phyloP scores from a whole-genome alignment of 2,113 vertebrate genomes.

The Solea solea region DNA sequence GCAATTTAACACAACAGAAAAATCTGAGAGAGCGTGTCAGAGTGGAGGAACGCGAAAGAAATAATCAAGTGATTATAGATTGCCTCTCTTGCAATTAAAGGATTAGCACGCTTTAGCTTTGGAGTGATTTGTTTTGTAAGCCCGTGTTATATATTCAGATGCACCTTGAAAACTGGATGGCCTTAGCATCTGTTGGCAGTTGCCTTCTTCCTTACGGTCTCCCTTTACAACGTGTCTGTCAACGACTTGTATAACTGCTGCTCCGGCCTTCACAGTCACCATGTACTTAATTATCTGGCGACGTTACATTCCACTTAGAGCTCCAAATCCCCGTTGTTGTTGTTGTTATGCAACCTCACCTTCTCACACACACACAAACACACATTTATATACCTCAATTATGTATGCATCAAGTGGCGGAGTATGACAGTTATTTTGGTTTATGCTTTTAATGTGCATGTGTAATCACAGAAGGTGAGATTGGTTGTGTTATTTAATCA shows the following conservation, averaged over 20 bases:
- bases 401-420: constrained; percentile 62
- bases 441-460: constrained; percentile 31
- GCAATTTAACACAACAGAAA: constrained; percentile 21
- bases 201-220: neutral
- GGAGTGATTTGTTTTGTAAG: constrained; percentile 24
- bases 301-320: constrained; percentile 71
- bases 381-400: constrained; percentile 70
- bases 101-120: constrained; percentile 27
- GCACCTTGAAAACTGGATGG: constrained; percentile 32
- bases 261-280: constrained; percentile 28
- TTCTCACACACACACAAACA: constrained; percentile 45
- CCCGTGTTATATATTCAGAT: constrained; percentile 12
- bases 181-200: constrained; percentile 2
- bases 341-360: constrained; percentile 55
- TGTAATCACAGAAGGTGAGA: constrained; percentile 8
- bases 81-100: constrained; percentile 43
- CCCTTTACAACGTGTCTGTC: constrained; percentile 5
- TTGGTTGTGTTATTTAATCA: neutral
- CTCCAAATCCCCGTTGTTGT: constrained; percentile 46
- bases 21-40: neutral
- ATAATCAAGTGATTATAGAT: constrained; percentile 52
- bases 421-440: constrained; percentile 55
- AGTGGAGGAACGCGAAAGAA: constrained; percentile 13
- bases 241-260: neutral
- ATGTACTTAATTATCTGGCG: constrained; percentile 52